Conservation (phyloP, 1,140 invertebrate genomes). For the Parapsyche elsis region DNA sequence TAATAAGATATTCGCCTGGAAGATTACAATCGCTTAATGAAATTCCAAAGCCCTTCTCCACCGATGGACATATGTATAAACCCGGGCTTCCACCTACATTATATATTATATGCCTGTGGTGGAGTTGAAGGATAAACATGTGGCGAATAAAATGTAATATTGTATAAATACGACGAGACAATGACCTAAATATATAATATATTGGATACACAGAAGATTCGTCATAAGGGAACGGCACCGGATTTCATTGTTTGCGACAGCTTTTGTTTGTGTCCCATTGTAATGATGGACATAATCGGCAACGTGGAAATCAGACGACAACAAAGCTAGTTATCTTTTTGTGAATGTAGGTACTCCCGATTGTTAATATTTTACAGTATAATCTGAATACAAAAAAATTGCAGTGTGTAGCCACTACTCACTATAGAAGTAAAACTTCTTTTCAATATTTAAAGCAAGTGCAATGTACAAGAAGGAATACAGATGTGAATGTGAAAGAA, state of each 20-base stretch:
- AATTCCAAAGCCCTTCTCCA: too few species aligned
- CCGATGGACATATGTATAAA: too few species aligned
- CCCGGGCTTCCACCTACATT: too few species aligned
- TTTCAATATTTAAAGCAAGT: too few species aligned
- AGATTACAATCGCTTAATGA: too few species aligned
- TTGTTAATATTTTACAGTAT: constrained; percentile 19
- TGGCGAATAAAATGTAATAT: neutral
- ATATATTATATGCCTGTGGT: too few species aligned
- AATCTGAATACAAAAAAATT: neutral
- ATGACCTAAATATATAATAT: constrained; percentile 9
- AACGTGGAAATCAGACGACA: constrained; percentile 24
- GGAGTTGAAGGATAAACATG: neutral
- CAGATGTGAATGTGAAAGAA: too few species aligned
- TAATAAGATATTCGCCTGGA: neutral
- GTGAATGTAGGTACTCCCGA: neutral
- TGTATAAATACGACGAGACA: neutral
- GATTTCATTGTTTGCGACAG: constrained; percentile 15
- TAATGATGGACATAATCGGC: constrained; percentile 25
- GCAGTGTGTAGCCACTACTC: neutral
- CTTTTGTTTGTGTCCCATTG: constrained; percentile 4
- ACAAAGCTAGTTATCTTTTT: constrained; percentile 37
- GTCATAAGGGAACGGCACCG: constrained; percentile 24
- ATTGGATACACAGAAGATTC: constrained; percentile 17
- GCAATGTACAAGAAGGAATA: too few species aligned
- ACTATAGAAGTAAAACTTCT: too few species aligned